phyloP scores from a whole-genome alignment of 1,140 invertebrate genomes.

The Apis dorsata region DNA sequence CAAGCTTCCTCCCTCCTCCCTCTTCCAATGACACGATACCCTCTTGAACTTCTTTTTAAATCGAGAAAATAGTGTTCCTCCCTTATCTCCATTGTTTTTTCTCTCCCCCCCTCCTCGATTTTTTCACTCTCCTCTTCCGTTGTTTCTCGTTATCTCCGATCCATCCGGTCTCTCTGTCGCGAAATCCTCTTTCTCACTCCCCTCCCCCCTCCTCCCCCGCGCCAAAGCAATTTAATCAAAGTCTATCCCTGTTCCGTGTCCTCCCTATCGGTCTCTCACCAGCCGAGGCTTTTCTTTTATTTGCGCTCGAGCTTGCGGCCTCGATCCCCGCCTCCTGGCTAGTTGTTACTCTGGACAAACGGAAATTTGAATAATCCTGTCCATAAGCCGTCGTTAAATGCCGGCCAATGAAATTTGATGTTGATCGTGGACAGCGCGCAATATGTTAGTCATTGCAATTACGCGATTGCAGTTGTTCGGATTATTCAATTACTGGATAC shows the following conservation, averaged over 20 bases:
- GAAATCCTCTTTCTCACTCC: neutral
- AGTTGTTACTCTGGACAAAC: slow-evolving; percentile 29
- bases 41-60: neutral
- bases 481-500: slow-evolving; percentile 39
- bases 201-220: neutral
- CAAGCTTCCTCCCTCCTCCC: neutral
- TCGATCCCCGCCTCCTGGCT: neutral
- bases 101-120: neutral
- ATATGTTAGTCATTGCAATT: slow-evolving; percentile 39
- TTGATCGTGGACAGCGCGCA: slow-evolving; percentile 7
- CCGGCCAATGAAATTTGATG: slow-evolving; percentile 45
- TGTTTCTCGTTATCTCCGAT: neutral
- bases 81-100: neutral
- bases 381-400: slow-evolving; percentile 34
- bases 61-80: neutral
- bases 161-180: neutral
- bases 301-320: slow-evolving; percentile 25
- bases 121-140: neutral
- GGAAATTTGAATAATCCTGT: slow-evolving; percentile 60
- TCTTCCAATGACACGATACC: slow-evolving; percentile 13
- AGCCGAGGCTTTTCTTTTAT: slow-evolving; percentile 37
- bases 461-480: slow-evolving; percentile 27
- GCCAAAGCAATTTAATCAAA: slow-evolving; percentile 52
- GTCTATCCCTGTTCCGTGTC: slow-evolving; percentile 26
- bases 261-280: slow-evolving; percentile 37